A percentile compares a stretch with the other conserved stretches of the same genome.
These are phyloP conservation scores for Paracyprichromis sp. DNA, from an alignment of 2,113 vertebrate genomes.

Conservation along the genomic window DNA sequence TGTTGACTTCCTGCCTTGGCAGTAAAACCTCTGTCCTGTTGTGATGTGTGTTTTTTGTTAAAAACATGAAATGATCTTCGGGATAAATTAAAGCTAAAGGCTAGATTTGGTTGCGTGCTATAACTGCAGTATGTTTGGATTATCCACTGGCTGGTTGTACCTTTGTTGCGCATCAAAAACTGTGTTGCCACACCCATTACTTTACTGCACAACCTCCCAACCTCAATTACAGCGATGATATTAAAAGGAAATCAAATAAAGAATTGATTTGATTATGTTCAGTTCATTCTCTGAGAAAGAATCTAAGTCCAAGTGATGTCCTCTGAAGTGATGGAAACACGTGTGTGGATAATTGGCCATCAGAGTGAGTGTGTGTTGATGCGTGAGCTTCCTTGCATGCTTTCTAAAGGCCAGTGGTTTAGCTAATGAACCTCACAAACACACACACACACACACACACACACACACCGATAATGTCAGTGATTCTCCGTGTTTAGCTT, in stretches of 20 bases:
- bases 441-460: neutral
- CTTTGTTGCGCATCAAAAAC: neutral
- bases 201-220: neutral
- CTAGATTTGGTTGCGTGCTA: neutral
- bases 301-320: neutral
- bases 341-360: neutral
- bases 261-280: neutral
- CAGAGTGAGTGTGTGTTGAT: neutral
- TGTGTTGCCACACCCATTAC: neutral
- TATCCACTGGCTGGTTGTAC: neutral
- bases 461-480: neutral
- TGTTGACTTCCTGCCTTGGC: neutral
- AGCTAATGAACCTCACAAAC: neutral
- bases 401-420: slow-evolving; percentile 36
- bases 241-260: neutral
- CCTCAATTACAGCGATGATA: neutral
- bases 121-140: neutral
- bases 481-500: neutral
- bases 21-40: neutral
- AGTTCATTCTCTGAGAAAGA: neutral
- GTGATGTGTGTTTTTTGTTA: neutral
- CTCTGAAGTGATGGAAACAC: neutral
- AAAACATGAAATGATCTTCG: neutral
- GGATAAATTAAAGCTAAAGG: neutral
- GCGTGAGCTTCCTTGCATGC: neutral